A percentile compares a stretch with the other conserved stretches of the same genome.
phyloP scores from a whole-genome alignment of 2,797 vertebrate species.

The Euthynnus affinis region DNA sequence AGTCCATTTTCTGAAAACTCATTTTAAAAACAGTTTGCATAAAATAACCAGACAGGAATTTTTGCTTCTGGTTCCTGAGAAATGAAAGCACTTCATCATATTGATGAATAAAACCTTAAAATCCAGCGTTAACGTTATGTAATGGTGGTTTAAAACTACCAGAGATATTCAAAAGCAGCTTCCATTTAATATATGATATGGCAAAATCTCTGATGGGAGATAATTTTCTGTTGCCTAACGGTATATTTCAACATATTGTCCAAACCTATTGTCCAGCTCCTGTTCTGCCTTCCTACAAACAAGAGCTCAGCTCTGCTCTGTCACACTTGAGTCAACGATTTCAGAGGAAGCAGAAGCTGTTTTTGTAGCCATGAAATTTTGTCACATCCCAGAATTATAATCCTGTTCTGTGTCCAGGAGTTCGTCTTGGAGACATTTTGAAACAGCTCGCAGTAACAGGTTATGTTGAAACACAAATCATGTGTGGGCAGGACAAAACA shows the following conservation, averaged over 20 bases:
- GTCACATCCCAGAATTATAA: constrained; percentile 20
- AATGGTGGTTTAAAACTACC: neutral
- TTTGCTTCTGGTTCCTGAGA: neutral
- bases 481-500: neutral
- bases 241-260: neutral
- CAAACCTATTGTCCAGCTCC: neutral
- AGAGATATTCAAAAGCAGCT: neutral
- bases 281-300: constrained; percentile 12
- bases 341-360: neutral
- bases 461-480: constrained; percentile 23
- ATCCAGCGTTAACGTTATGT: neutral
- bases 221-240: neutral
- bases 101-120: neutral
- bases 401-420: neutral
- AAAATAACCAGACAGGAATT: neutral
- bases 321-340: constrained; percentile 14
- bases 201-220: neutral
- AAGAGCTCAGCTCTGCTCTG: constrained; percentile 23
- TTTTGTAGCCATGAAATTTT: constrained; percentile 22
- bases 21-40: neutral
- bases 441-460: constrained; percentile 12
- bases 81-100: neutral
- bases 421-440: constrained; percentile 7
- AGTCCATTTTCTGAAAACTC: no score
- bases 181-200: neutral